A percentile compares a stretch with the other conserved stretches of the same genome.
Evolutionary conservation across 2,888 invertebrate genomes (phyloP).

Genomic region (Cancer borealis): DNA sequence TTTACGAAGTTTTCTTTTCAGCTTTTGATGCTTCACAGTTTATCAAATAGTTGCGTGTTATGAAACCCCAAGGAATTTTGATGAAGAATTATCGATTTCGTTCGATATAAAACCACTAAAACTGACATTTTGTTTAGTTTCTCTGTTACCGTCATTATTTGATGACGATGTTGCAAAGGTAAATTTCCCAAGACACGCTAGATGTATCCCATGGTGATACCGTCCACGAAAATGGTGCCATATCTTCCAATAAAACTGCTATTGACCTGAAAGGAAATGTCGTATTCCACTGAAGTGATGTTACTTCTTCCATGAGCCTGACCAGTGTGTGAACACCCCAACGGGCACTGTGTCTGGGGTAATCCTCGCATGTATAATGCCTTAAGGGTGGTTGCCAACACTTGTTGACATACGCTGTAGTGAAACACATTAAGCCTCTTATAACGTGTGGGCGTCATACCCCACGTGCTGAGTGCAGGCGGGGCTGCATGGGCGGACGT

Average conservation of each 20-base stretch:
- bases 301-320: background rate
- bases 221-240: constrained; percentile 6
- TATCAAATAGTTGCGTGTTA: background rate
- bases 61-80: constrained; percentile 8
- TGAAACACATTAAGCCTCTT: background rate
- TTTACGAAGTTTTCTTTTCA: background rate
- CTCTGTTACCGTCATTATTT: background rate
- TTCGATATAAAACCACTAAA: background rate
- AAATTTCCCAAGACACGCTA: background rate
- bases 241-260: background rate
- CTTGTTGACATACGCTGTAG: background rate
- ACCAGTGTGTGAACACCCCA: background rate
- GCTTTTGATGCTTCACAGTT: background rate
- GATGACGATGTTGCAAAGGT: background rate
- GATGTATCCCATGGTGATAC: background rate
- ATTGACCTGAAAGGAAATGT: background rate
- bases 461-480: background rate
- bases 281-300: background rate
- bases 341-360: background rate
- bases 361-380: background rate
- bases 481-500: background rate
- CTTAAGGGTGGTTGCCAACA: background rate
- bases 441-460: background rate
- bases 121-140: background rate
- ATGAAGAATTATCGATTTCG: background rate